phyloP scores from a whole-genome alignment of 92 coral and sea anemone species.

The Plumapathes pennacea region DNA sequence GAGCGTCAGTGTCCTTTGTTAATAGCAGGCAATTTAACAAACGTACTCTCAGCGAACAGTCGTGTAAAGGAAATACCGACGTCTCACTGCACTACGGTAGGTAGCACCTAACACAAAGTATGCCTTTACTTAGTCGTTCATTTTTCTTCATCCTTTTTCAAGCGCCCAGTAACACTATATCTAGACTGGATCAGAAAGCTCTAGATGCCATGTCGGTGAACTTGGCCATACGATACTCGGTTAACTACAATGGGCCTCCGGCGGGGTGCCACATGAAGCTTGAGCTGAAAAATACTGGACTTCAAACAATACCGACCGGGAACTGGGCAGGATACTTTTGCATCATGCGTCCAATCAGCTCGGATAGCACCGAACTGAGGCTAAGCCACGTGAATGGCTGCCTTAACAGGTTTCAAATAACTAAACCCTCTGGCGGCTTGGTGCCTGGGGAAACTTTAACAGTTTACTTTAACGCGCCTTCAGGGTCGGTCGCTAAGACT shows the following conservation, averaged over 20 bases:
- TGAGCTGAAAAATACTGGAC: slow-evolving; percentile 72
- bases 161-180: too few relatives aligned
- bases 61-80: too few relatives aligned
- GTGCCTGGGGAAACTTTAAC: background rate
- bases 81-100: too few relatives aligned
- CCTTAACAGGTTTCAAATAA: slow-evolving; percentile 50
- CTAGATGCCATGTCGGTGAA: slow-evolving; percentile 75
- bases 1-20: too few relatives aligned
- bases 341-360: slow-evolving; percentile 56
- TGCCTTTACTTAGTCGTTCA: too few relatives aligned
- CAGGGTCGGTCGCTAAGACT: slow-evolving; percentile 64
- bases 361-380: slow-evolving; percentile 6
- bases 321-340: slow-evolving; percentile 82
- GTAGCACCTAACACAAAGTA: too few relatives aligned
- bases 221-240: slow-evolving; percentile 76
- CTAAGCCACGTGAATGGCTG: slow-evolving; percentile 61
- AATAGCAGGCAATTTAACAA: too few relatives aligned
- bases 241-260: slow-evolving; percentile 65
- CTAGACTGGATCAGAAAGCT: slow-evolving; percentile 61
- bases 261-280: slow-evolving; percentile 53
- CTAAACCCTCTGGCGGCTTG: slow-evolving; percentile 26
- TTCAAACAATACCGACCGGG: slow-evolving; percentile 41
- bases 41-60: too few relatives aligned
- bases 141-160: too few relatives aligned
- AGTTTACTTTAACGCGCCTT: slow-evolving; percentile 24